Evolutionary conservation across 2,797 vertebrate species (phyloP).

Genomic region (Otolemur crassicaudatus): DNA sequence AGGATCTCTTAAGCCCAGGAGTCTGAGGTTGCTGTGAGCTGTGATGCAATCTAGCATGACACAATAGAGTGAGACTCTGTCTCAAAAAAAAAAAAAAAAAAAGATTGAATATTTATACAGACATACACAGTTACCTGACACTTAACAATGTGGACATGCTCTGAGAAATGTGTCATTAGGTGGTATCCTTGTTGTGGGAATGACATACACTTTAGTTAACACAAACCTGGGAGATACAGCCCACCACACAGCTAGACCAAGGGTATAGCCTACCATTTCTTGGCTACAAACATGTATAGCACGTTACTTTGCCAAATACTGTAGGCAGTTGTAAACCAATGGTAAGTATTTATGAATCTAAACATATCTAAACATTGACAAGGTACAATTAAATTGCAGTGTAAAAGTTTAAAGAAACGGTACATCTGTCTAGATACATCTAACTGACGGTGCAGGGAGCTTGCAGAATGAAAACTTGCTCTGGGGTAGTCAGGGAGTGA

Average conservation of each 20-base stretch:
- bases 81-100: too few relatives aligned
- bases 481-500: not conserved
- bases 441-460: not conserved
- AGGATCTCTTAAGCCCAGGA: too few relatives aligned
- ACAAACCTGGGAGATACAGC: not conserved
- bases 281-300: not conserved
- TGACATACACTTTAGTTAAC: not conserved
- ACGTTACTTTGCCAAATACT: not conserved
- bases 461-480: not conserved
- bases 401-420: not conserved
- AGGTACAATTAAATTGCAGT: not conserved
- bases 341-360: not conserved
- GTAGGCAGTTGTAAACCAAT: not conserved
- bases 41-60: too few relatives aligned
- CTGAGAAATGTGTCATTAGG: not conserved
- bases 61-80: too few relatives aligned
- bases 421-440: not conserved
- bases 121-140: not conserved
- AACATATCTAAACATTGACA: not conserved
- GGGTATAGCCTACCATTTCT: not conserved
- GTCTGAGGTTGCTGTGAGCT: too few relatives aligned
- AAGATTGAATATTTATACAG: too few relatives aligned
- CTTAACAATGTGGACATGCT: not conserved
- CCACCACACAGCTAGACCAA: not conserved
- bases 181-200: not conserved